Evolutionary conservation across 2,888 invertebrate genomes (phyloP), one percentile per base, ranked within the genome.

Genomic region (Resseliella maxima): DNA sequence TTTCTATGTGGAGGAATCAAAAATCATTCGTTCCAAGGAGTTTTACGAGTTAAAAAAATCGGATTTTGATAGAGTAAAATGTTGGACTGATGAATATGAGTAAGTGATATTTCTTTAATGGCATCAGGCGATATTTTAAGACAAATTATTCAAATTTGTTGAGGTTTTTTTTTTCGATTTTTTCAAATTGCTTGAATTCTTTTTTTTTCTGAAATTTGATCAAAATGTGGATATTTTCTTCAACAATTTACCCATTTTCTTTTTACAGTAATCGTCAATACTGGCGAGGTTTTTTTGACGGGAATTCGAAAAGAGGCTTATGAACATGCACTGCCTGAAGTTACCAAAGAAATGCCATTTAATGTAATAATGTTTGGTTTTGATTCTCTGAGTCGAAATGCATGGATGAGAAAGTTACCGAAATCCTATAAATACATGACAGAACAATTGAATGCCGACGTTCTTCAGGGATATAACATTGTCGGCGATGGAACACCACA

Each of bases 401-500:
- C 95, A 12, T 96, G 96, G 89, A 94, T 95, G 85, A 92, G 97
- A 27, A 95, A 95, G 89, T 91, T 97, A 88, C 96, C 96, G 0
- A 94, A 94, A 88, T 94, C 95, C 12, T 95, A 95, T 89, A 92
- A 93, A 21, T 95, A 94, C 89, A 89, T 97, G 85, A 93, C 92
- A 0, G 92, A 94, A 45, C 91, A 92, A 24, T 89, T 96, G 85
- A 91, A 93, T 10, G 93, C 94, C 0, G 91, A 93, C 38, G 92
- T 96, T 15, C 90, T 97, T 18, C 92, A 95, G 88, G 95, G 96
- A 89, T 96, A 94, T 89, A 97, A 97, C 89, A 96, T 97, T 88
- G 94, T 97, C 0, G 97, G 97, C 0, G 97, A 97, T 89, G 97
- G 96, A 0, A 97, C 96, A 0, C 96, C 97, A 0, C 96, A 96